Evolutionary conservation across 2,888 invertebrate genomes (phyloP).

Genomic region (Conops quadrifasciatus): DNA sequence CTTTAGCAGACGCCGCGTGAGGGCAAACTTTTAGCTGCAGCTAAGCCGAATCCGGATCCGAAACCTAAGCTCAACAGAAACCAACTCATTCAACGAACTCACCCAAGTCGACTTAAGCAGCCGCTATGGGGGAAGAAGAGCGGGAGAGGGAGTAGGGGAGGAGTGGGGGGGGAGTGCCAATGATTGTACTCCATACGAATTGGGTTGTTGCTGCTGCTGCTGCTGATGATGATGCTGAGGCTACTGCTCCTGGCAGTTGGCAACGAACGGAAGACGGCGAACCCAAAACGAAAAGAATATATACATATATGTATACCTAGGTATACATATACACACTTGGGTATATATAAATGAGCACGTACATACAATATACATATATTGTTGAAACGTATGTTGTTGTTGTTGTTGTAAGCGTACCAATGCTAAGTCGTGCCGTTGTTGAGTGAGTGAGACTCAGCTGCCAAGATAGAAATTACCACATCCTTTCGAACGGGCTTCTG

Average conservation of each 20-base stretch:
- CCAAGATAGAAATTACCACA: constrained; percentile 34
- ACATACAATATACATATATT: constrained; percentile 8
- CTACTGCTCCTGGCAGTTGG: constrained; percentile 23
- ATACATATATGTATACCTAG: background rate
- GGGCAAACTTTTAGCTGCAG: constrained; percentile 39
- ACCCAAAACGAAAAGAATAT: constrained; percentile 10
- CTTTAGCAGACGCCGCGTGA: constrained; percentile 18
- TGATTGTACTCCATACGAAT: constrained; percentile 20
- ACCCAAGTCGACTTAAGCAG: background rate
- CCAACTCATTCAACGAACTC: constrained; percentile 1
- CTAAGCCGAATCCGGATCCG: constrained; percentile 9
- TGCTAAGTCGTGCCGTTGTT: constrained; percentile 16
- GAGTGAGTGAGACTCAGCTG: constrained; percentile 30
- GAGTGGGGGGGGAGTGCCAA: constrained; percentile 12
- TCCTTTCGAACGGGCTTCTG: constrained; percentile 24
- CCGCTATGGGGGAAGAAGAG: constrained; percentile 3
- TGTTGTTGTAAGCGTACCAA: constrained; percentile 8
- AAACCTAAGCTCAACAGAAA: constrained; percentile 7
- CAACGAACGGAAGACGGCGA: constrained; percentile 25
- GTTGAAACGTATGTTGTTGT: background rate
- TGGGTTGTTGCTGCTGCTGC: constrained; percentile 4
- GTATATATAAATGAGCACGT: constrained; percentile 1
- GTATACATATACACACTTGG: background rate
- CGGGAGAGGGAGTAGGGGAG: background rate
- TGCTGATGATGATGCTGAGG: background rate